Evolutionary conservation across 2,797 vertebrate genomes (phyloP), one percentile per base, ranked within the genome.

Genomic region (Ctenopoma kingsleyae): DNA sequence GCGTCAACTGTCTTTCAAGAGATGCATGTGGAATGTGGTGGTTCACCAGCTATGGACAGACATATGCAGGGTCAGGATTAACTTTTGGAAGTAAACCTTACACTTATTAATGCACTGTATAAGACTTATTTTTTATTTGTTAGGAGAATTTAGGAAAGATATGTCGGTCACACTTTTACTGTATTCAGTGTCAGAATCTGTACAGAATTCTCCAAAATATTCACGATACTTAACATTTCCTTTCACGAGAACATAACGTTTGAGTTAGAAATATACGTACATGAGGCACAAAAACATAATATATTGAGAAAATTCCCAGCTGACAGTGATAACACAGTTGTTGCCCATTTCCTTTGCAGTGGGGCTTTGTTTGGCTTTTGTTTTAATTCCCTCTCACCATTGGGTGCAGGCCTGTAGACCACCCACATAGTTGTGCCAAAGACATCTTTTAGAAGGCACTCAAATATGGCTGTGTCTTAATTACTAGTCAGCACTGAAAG

Each of bases 371-470:
- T 92, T 89, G 83, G 76, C 86, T 91, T 93, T 94, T 90, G 87
- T 93, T 93, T 92, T 89, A 89, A 86, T 94, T 88, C 87, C 79
- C 77, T 89, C 90, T 91, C 87, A 91, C 90, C 86, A 85, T 87
- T 91, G 86, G 88, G 85, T 89, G 83, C 91, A 89, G 86, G 84
- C 83, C 87, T 79, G 72, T 58, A 84, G 93, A 93, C 93, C 93
- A 94, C 92, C 92, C 92, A 94, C 81, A 61, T 47, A 70, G 91
- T 54, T 73, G 79, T 90, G 81, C 84, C 88, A 85, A 88, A 88
- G 87, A 91, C 83, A 83, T 82, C 82, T 91, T 89, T 73, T 80
- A 87, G 88, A 90, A 90, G 76, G 77, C 82, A 83, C 80, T 87
- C 81, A 87, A 90, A 91, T 89, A 93, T 89, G 86, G 74, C 86